Evolutionary conservation across 2,113 vertebrate genomes (phyloP), one percentile per base, ranked within the genome.

Genomic region (Anthoscopus minutus): DNA sequence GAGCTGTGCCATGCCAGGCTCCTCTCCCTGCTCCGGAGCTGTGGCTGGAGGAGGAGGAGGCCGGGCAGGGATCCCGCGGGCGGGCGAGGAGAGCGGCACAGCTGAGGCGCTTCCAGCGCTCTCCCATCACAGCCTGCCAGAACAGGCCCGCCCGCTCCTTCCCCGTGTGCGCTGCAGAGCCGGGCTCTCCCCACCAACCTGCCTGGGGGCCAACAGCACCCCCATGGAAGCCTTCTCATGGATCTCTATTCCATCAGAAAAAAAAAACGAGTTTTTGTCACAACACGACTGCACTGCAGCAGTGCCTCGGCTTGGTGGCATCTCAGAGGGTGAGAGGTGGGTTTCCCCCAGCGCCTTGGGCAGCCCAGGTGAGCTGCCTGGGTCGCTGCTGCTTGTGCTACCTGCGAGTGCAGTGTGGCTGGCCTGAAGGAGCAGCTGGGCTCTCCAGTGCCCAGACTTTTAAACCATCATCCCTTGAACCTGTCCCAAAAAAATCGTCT

Each of bases 401-500:
- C 54, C 73, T 14, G 7, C 2, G 2, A 14, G 38, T 1, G 16
- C 5, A 11, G 27, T 0, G 0, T 2, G 27, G 30, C 18, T 31
- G 82, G 15, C 21, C 44, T 0, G 2, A 33, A 28, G 11, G 33
- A 61, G 35, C 15, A 45, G 64, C 54, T 9, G 28, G 20, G 37
- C 54, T 83, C 28, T 7, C 47, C 20, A 8, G 5, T 11, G 13
- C 27, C 48, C 51, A 51, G 0, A 28, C 23, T 35, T 88, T 35
- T 45, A 69, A 79, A 13, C 23, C 28, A 2, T 1, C 18, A 7
- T 2, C 5, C 48, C 44, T 69, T 64, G 16, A 85, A 72, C 15
- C 21, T 1, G 33, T 15, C 42, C 2, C 6, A 38, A 83, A 67
- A 60, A 42, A 60, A 28, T 25, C n/a, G 0, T 0, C 50, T 47